These are phyloP conservation scores for Brachyistius frenatus DNA, from an alignment of 2,113 vertebrate genomes.

Conservation along the genomic window DNA sequence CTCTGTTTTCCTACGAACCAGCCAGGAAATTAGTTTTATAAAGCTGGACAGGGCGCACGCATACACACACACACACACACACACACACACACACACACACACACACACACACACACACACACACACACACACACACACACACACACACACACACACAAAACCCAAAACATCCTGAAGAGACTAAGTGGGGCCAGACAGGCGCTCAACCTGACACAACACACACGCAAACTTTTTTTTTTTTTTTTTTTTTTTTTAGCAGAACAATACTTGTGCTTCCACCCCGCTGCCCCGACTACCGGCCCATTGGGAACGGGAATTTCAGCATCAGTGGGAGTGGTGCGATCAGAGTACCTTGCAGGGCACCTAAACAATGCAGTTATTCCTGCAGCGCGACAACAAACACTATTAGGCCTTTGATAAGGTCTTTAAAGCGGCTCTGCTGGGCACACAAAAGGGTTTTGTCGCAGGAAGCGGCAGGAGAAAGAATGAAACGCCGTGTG, in stretches of 20 bases:
- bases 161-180: conserved; percentile 83
- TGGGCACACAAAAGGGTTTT: conserved; percentile 41
- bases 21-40: conserved; percentile 82
- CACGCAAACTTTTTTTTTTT: background rate
- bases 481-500: conserved; percentile 40
- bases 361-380: conserved; percentile 68
- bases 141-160: conserved; percentile 46
- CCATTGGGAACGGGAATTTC: conserved; percentile 69
- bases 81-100: conserved; percentile 34
- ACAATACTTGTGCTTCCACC: conserved; percentile 74
- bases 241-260: conserved; percentile 51
- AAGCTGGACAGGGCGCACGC: conserved; percentile 56
- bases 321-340: conserved; percentile 68
- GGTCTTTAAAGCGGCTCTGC: conserved; percentile 48
- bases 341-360: conserved; percentile 70
- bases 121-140: conserved; percentile 28
- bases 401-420: conserved; percentile 71
- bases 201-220: conserved; percentile 64
- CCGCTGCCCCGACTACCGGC: conserved; percentile 73
- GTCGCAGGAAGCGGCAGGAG: conserved; percentile 61
- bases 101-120: conserved; percentile 32
- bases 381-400: conserved; percentile 56
- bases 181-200: conserved; percentile 77
- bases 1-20: conserved; percentile 74
- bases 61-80: conserved; percentile 22